phyloP scores from a whole-genome alignment of 2,113 vertebrate genomes.

The Picathartes gymnocephalus region DNA sequence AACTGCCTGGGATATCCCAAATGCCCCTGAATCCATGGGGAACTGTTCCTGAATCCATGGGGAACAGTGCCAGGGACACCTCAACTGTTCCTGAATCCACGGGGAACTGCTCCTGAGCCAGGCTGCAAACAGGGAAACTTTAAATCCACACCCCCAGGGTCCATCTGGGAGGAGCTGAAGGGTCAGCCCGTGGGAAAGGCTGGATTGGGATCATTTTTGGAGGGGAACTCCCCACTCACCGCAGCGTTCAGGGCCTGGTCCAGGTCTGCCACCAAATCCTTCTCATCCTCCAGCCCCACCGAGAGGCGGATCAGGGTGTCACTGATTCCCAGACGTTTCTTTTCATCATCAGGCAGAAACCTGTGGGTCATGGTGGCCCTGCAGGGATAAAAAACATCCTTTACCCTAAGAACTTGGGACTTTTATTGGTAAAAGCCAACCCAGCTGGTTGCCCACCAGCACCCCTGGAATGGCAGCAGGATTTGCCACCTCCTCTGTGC shows the following conservation, averaged over 20 bases:
- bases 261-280: background rate
- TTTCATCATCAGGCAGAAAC: background rate
- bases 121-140: background rate
- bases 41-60: too few relatives aligned
- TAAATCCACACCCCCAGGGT: background rate
- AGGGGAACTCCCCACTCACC: background rate
- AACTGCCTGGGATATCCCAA: too few relatives aligned
- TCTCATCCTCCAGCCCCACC: background rate
- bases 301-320: background rate
- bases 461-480: background rate
- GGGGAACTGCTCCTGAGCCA: background rate
- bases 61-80: too few relatives aligned
- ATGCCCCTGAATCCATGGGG: too few relatives aligned
- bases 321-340: background rate
- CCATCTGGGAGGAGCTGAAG: too few relatives aligned
- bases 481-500: background rate
- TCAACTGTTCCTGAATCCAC: too few relatives aligned
- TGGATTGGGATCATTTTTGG: background rate
- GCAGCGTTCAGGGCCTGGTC: background rate
- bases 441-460: background rate
- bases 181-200: background rate
- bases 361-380: background rate
- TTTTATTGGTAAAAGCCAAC: background rate
- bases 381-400: background rate
- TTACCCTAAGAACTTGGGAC: background rate